A percentile compares a stretch with the other conserved stretches of the same genome.
These are phyloP conservation scores for Phasia obesa DNA, from an alignment of 2,888 invertebrate genomes.

Conservation along the genomic window DNA sequence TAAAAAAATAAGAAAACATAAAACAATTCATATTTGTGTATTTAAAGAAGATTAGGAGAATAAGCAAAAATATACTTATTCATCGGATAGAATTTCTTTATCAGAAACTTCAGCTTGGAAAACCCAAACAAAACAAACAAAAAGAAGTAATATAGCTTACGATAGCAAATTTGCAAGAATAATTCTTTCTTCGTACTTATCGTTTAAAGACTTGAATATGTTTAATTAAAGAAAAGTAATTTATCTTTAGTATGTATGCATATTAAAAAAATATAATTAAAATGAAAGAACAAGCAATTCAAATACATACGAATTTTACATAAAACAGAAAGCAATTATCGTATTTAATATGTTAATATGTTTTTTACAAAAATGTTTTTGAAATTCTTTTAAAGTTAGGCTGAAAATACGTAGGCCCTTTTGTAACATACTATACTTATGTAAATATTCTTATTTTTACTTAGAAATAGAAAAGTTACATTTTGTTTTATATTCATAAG, in stretches of 20 bases:
- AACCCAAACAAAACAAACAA: slow-evolving; percentile 6
- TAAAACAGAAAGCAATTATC: slow-evolving; percentile 10
- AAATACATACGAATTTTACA: not conserved
- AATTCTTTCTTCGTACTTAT: not conserved
- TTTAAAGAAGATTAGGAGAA: no score
- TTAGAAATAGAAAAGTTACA: slow-evolving; percentile 26
- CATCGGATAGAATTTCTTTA: not conserved
- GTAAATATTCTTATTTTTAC: slow-evolving; percentile 20
- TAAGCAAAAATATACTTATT: not conserved
- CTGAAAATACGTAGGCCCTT: slow-evolving; percentile 1
- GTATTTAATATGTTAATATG: no score
- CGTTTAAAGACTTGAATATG: not conserved
- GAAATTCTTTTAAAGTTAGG: not conserved
- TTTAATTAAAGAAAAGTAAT: slow-evolving; percentile 14
- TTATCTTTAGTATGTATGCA: slow-evolving; percentile 29
- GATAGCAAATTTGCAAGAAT: slow-evolving; percentile 12
- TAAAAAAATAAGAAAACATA: no score
- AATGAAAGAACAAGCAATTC: slow-evolving; percentile 20
- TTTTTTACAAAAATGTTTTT: no score
- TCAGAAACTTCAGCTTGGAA: not conserved
- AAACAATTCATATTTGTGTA: no score
- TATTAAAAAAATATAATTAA: not conserved
- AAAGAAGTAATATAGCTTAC: not conserved
- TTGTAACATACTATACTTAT: no score
- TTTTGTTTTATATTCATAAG: slow-evolving; percentile 30